Percentiles rank a stretch among this genome's conserved stretches.
These are phyloP conservation scores for Globicephala melas DNA, from an alignment of 2,113 vertebrate genomes.

Conservation along the genomic window DNA sequence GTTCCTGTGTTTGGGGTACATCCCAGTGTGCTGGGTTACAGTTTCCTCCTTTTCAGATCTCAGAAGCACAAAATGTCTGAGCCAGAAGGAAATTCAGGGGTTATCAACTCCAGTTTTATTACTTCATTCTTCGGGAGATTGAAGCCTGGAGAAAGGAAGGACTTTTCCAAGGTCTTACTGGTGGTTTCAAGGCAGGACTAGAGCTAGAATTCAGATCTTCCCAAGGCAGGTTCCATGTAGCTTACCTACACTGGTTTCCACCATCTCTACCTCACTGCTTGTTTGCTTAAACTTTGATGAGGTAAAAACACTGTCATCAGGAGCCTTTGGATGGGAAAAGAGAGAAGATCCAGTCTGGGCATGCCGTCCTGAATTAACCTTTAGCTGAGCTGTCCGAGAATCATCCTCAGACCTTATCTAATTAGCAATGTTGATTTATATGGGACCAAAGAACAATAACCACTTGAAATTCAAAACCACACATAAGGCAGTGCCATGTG, in stretches of 20 bases:
- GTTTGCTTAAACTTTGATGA: background rate
- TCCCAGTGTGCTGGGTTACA: background rate
- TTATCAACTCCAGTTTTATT: background rate
- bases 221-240: background rate
- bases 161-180: background rate
- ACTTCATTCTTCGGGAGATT: background rate
- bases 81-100: background rate
- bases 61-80: background rate
- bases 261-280: background rate
- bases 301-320: background rate
- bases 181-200: background rate
- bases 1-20: background rate
- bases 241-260: background rate
- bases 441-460: background rate
- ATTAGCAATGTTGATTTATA: background rate
- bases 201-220: background rate
- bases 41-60: background rate
- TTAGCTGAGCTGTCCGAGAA: background rate
- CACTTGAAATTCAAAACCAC: background rate
- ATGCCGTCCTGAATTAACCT: background rate
- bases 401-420: background rate
- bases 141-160: background rate
- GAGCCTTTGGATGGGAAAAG: background rate
- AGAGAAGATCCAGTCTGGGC: background rate
- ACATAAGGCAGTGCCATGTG: background rate